A percentile compares a stretch with the other conserved stretches of the same genome.
These are phyloP conservation scores for Limnephilus auricula DNA, from an alignment of 2,888 invertebrate species.

Conservation along the genomic window DNA sequence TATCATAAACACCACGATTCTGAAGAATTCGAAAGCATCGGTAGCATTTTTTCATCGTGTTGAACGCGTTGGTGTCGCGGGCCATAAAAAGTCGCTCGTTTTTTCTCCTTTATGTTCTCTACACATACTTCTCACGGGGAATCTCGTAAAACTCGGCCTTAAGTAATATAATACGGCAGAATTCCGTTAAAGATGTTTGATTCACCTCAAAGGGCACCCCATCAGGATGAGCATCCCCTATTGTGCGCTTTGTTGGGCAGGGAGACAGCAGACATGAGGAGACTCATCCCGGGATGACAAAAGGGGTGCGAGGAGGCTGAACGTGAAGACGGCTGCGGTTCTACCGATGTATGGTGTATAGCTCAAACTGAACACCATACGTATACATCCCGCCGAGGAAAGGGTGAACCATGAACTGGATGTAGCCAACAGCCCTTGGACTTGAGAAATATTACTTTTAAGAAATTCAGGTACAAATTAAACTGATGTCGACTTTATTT, in stretches of 20 bases:
- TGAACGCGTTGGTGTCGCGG: constrained; percentile 20
- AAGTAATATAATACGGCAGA: constrained; percentile 65
- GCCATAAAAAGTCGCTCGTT: constrained; percentile 26
- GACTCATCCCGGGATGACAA: constrained; percentile 64
- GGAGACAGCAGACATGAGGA: constrained; percentile 49
- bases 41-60: neutral
- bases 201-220: constrained; percentile 60
- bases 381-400: neutral
- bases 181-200: constrained; percentile 65
- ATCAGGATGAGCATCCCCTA: constrained; percentile 60
- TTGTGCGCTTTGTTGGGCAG: constrained; percentile 62
- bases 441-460: neutral
- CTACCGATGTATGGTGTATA: neutral
- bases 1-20: neutral
- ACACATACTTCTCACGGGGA: constrained; percentile 59
- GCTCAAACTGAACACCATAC: neutral
- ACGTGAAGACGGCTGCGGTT: constrained; percentile 24
- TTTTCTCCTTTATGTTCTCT: constrained; percentile 22
- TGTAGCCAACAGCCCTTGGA: neutral
- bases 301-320: constrained; percentile 54
- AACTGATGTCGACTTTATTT: neutral
- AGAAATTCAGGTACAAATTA: neutral
- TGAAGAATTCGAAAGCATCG: neutral
- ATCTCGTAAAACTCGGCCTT: constrained; percentile 45
- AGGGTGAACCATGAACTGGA: constrained; percentile 9